These are phyloP conservation scores for Tholera decimalis DNA, from an alignment of 2,888 invertebrate genomes.

Conservation along the genomic window DNA sequence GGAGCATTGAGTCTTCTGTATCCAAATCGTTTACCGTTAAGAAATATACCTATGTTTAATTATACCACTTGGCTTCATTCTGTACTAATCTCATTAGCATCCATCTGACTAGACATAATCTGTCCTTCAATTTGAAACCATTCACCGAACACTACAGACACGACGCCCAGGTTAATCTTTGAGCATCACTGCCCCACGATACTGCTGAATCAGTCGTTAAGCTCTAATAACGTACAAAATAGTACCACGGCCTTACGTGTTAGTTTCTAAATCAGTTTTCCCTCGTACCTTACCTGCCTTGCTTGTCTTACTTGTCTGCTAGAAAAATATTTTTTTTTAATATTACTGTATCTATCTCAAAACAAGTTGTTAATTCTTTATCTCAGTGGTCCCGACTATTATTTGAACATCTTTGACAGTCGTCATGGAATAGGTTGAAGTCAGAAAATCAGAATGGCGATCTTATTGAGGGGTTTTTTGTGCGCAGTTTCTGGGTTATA, in stretches of 20 bases:
- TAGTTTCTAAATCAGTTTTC: slow-evolving; percentile 41
- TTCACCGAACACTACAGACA: slow-evolving; percentile 16
- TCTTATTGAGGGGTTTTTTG: no score
- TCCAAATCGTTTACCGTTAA: background rate
- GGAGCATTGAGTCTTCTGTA: background rate
- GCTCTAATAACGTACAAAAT: slow-evolving; percentile 48
- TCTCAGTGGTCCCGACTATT: no score
- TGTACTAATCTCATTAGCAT: slow-evolving; percentile 18
- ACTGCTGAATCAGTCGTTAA: slow-evolving; percentile 29
- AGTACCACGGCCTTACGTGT: slow-evolving; percentile 35
- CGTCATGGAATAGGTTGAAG: no score
- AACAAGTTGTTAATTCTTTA: slow-evolving; percentile 31
- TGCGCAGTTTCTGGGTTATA: no score
- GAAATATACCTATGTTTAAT: slow-evolving; percentile 1
- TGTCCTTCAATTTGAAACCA: slow-evolving; percentile 13
- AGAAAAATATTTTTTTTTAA: slow-evolving; percentile 16
- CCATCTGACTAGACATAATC: slow-evolving; percentile 21
- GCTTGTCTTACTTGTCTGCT: slow-evolving; percentile 8
- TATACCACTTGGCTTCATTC: slow-evolving; percentile 15
- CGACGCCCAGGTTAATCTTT: slow-evolving; percentile 7
- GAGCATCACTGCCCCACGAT: slow-evolving; percentile 22
- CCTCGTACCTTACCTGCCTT: slow-evolving; percentile 18
- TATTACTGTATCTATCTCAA: slow-evolving; percentile 12
- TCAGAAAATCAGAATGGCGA: no score
- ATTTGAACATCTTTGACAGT: no score